Evolutionary conservation across 2,113 vertebrate genomes (phyloP).

Genomic region (Mus musculus): DNA sequence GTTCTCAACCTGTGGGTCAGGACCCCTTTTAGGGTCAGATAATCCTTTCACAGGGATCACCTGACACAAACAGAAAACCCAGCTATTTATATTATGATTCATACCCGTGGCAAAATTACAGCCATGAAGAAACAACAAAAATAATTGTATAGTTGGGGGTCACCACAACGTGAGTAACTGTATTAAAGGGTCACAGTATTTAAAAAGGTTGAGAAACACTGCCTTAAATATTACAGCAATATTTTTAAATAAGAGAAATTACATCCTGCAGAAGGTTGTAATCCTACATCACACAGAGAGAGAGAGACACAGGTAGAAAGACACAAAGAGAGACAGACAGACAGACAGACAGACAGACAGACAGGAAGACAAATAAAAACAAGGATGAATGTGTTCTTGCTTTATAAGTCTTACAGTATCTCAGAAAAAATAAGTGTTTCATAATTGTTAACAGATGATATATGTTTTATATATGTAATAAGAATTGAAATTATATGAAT

Average conservation of each 20-base stretch:
- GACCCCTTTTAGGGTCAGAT: neutral
- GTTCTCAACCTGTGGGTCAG: neutral
- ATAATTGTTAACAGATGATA: neutral
- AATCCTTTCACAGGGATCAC: neutral
- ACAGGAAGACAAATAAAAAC: neutral
- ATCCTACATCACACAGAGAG: too few species aligned
- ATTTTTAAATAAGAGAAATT: constrained; percentile 24
- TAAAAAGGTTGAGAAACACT: neutral
- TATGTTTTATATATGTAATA: neutral
- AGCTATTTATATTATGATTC: neutral
- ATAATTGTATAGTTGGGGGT: neutral
- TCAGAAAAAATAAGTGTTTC: constrained; percentile 36
- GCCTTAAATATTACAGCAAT: neutral
- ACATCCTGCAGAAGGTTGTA: constrained; percentile 30
- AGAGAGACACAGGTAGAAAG: neutral
- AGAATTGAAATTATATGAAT: constrained; percentile 29
- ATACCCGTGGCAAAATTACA: neutral
- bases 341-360: neutral
- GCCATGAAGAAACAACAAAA: neutral
- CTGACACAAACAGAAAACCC: neutral
- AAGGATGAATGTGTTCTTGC: neutral
- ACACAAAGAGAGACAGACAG: neutral
- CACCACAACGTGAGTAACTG: neutral
- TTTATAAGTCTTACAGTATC: constrained; percentile 24
- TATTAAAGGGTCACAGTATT: neutral